Base-by-base conservation (phyloP, 2,113 vertebrate genomes). In the Lamprotornis superbus region DNA sequence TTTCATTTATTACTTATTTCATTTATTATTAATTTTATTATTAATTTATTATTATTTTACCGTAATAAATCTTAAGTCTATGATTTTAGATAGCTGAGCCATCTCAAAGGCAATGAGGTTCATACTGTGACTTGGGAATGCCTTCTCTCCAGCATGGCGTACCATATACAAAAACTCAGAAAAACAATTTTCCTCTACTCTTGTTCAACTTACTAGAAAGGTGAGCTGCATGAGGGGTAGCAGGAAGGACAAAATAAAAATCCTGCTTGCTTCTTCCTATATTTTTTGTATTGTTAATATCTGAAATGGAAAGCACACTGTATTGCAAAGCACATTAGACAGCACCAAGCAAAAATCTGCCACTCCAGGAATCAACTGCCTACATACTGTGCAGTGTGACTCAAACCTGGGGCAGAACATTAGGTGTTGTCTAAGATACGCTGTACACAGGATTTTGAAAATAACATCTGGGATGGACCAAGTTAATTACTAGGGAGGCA, bases 81-180 rank as follows among this genome's bases (percentile, higher is more conserved):
- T 15, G 17, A 35, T 39, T 42, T 78, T 69, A 44, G 22, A 60
- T 5, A 70, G 28, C 23, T 61, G 49, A 75, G 35, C 31, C 56
- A 60, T 73, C 61, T 90, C 61, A 50, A 27, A 37, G 33, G 20
- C 35, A 75, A 61, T 17, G 10, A 84, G 25, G 19, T 46, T 74
- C 40, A 53, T 23, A 31, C 13, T 1, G 0, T 44, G 22, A 49
- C 27, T 93, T 37, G 42, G n/a, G 31, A 64, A 71, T 24, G 19
- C 31, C 35, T 55, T 25, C 64, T 14, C 15, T 78, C 7, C 22
- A 37, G n/a, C 0, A 0, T 6, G n/a, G 40, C 24, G 14, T 10
- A 30, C 28, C 5, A 20, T 19, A n/a, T 23, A 89, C 21, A 84
- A 60, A 57, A 3, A 1, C 33, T 63, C 1, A 0, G 40, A 27